Conservation (phyloP, 2,888 invertebrate species). For the Merodon equestris region DNA sequence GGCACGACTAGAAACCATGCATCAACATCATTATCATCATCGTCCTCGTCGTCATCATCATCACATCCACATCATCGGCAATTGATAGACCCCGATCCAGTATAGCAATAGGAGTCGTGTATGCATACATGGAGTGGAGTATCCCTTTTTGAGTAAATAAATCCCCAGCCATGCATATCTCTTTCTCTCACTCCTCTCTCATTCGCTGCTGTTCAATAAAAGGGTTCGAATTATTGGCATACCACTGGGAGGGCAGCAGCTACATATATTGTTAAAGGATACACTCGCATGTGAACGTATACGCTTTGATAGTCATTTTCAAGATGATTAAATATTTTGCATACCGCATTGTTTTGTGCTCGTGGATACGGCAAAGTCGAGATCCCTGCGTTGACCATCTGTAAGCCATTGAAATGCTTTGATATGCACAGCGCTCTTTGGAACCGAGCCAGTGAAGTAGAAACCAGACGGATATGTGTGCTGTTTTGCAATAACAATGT, state of each 20-base stretch:
- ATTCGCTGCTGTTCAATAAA: constrained; percentile 34
- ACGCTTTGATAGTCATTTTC: constrained; percentile 60
- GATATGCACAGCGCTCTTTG: too few relatives aligned
- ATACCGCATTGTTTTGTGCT: constrained; percentile 26
- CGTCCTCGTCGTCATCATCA: constrained; percentile 21
- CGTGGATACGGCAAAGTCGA: constrained; percentile 1
- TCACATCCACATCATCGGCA: constrained; percentile 18
- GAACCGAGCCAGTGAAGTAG: too few relatives aligned
- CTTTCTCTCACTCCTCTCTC: too few relatives aligned
- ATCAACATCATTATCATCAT: constrained; percentile 32
- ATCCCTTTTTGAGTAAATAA: constrained; percentile 58
- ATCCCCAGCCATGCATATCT: constrained; percentile 49
- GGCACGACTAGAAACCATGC: constrained; percentile 7
- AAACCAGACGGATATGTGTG: too few relatives aligned
- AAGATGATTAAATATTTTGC: constrained; percentile 64
- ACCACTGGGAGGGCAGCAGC: constrained; percentile 15
- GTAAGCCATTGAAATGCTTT: too few relatives aligned
- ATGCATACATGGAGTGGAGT: constrained; percentile 22
- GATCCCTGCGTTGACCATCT: too few relatives aligned
- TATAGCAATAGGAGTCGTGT: constrained; percentile 15
- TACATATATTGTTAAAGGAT: constrained; percentile 22
- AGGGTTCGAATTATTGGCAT: constrained; percentile 62
- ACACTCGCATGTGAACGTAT: constrained; percentile 13
- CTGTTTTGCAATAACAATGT: too few relatives aligned
- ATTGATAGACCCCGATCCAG: constrained; percentile 47